Evolutionary conservation across 1,140 invertebrate genomes (phyloP).

Genomic region (Lordiphosa stackelbergi): DNA sequence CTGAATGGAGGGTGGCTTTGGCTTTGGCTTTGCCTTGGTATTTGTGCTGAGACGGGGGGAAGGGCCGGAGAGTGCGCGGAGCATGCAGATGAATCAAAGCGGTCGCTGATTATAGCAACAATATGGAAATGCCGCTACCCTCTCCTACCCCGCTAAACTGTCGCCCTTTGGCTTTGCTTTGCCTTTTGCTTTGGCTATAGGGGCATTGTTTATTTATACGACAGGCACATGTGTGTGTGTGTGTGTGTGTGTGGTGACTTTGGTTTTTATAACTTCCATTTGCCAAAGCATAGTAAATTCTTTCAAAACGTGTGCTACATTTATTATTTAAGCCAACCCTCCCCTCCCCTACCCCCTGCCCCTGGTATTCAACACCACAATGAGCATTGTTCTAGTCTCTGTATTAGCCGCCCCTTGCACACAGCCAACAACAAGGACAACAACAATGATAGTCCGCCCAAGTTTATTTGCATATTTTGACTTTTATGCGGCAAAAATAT

Average conservation of each 20-base stretch:
- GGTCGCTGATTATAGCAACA: constrained; percentile 71
- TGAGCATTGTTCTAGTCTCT: constrained; percentile 42
- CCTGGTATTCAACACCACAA: not conserved
- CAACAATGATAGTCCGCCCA: constrained; percentile 9
- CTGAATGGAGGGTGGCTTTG: constrained; percentile 51
- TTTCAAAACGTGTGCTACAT: constrained; percentile 72
- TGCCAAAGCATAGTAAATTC: constrained; percentile 72
- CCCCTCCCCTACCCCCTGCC: not conserved
- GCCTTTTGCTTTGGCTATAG: constrained; percentile 44
- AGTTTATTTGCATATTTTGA: constrained; percentile 72
- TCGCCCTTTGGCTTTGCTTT: constrained; percentile 9
- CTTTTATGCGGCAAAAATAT: constrained; percentile 73
- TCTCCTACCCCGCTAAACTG: constrained; percentile 22
- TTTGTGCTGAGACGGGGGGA: not conserved
- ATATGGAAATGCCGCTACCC: constrained; percentile 60
- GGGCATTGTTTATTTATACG: constrained; percentile 70
- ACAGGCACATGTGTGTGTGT: constrained; percentile 27
- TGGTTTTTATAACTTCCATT: constrained; percentile 71
- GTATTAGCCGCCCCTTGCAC: constrained; percentile 28
- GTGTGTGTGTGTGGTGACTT: constrained; percentile 28
- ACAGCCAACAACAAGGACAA: constrained; percentile 4
- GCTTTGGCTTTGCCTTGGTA: constrained; percentile 28
- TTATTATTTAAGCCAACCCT: constrained; percentile 68
- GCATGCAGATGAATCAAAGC: constrained; percentile 72
- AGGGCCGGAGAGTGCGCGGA: constrained; percentile 13